A percentile compares a stretch with the other conserved stretches of the same genome.
Conservation (phyloP, 2,113 vertebrate genomes). For the Antechinus stuartii region DNA sequence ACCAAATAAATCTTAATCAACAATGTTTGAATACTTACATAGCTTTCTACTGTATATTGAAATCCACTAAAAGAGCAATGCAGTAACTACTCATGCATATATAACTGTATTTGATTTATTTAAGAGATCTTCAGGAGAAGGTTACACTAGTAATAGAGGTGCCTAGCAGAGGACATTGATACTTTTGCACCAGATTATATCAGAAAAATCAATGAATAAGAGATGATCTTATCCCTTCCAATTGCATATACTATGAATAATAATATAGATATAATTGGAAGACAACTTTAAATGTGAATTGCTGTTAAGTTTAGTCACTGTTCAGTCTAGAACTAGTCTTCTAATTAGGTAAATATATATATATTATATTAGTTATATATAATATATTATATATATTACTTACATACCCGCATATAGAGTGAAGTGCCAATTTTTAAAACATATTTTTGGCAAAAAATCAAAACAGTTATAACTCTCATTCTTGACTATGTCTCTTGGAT, state of each 20-base stretch:
- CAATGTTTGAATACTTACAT: neutral
- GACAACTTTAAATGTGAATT: neutral
- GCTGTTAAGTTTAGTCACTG: neutral
- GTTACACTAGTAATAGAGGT: neutral
- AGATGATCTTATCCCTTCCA: neutral
- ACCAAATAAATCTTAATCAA: neutral
- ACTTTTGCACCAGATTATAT: neutral
- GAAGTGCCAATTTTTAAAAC: neutral
- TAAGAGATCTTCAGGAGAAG: neutral
- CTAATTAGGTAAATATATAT: neutral
- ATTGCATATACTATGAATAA: neutral
- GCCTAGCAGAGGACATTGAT: neutral
- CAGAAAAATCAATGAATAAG: neutral
- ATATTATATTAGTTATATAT: neutral
- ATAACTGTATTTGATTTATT: slow-evolving; percentile 26
- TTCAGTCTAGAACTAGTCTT: neutral
- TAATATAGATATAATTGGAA: fast-evolving
- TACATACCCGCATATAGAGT: neutral
- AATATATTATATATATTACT: neutral
- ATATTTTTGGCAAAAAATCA: neutral
- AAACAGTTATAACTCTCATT: neutral
- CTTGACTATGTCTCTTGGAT: neutral
- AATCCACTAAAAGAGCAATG: neutral
- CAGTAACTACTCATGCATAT: neutral
- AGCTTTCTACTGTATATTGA: neutral